These are phyloP conservation scores for Toxostoma redivivum DNA, from an alignment of 2,113 vertebrate species.

Conservation along the genomic window DNA sequence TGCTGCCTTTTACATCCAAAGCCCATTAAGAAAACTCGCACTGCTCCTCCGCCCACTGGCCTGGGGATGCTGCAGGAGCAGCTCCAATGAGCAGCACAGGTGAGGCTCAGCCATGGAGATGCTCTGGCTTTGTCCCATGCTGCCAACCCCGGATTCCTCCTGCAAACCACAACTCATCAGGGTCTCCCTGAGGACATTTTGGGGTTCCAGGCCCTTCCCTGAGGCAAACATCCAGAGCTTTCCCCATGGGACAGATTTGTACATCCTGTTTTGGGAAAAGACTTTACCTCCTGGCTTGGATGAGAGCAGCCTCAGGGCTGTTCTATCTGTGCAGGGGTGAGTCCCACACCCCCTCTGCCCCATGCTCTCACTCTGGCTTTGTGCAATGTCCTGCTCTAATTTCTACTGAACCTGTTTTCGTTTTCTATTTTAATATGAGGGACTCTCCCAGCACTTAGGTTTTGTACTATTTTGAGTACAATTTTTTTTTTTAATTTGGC, in stretches of 20 bases:
- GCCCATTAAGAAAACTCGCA: neutral
- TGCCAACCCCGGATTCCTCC: rapidly evolving
- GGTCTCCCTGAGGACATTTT: rapidly evolving
- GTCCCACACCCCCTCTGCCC: rapidly evolving
- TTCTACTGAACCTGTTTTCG: neutral
- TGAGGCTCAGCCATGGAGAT: neutral
- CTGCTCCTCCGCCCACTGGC: rapidly evolving
- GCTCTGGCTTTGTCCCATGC: neutral
- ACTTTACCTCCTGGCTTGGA: rapidly evolving
- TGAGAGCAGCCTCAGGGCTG: neutral
- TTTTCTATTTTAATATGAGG: neutral
- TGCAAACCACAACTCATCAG: rapidly evolving
- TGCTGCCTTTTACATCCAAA: neutral
- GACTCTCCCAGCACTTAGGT: neutral
- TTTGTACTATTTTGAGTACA: neutral
- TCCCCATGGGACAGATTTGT: neutral
- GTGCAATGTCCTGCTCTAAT: neutral
- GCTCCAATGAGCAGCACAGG: neutral
- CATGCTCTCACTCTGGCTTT: rapidly evolving
- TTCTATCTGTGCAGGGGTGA: neutral
- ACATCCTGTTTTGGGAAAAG: neutral
- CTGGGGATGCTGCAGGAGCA: neutral
- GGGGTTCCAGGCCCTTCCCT: neutral
- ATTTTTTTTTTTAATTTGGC: neutral
- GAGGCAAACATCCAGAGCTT: neutral